A percentile compares a stretch with the other conserved stretches of the same genome.
These are phyloP conservation scores for Caretta caretta DNA, from an alignment of 2,113 vertebrate genomes.

Conservation along the genomic window DNA sequence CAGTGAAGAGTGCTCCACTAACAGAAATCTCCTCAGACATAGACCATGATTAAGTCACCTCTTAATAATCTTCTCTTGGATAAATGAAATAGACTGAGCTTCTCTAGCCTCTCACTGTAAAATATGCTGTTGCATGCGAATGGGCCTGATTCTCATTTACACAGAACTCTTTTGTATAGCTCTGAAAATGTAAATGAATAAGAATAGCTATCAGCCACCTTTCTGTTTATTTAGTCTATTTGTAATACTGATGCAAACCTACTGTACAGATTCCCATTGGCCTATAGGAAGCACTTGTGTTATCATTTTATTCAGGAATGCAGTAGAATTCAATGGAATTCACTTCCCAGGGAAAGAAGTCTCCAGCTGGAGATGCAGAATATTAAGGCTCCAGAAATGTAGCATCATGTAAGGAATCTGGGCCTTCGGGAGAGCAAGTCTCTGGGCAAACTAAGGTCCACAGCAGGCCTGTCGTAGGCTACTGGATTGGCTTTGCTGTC, in stretches of 20 bases:
- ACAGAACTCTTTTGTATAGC: neutral
- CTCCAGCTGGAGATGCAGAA: neutral
- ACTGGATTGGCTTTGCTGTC: rapidly evolving
- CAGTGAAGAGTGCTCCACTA: neutral
- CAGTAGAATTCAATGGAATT: rapidly evolving
- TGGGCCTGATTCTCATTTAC: neutral
- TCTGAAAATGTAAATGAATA: neutral
- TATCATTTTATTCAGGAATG: neutral
- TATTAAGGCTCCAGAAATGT: neutral
- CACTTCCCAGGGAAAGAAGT: neutral
- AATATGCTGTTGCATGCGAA: neutral
- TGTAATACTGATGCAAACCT: too few species aligned
- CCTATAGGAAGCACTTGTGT: neutral
- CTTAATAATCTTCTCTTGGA: neutral
- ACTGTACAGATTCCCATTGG: neutral
- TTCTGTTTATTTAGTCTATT: neutral
- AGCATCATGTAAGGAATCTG: neutral
- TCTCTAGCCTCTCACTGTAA: neutral
- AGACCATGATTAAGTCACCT: neutral
- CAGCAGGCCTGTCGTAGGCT: neutral
- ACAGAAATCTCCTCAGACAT: neutral
- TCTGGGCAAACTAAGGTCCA: neutral
- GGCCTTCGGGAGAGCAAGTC: neutral
- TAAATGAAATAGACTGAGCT: neutral
- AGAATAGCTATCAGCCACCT: neutral